These are phyloP conservation scores for Callyntrura sp. DNA, from an alignment of 2,888 invertebrate species.

Conservation along the genomic window DNA sequence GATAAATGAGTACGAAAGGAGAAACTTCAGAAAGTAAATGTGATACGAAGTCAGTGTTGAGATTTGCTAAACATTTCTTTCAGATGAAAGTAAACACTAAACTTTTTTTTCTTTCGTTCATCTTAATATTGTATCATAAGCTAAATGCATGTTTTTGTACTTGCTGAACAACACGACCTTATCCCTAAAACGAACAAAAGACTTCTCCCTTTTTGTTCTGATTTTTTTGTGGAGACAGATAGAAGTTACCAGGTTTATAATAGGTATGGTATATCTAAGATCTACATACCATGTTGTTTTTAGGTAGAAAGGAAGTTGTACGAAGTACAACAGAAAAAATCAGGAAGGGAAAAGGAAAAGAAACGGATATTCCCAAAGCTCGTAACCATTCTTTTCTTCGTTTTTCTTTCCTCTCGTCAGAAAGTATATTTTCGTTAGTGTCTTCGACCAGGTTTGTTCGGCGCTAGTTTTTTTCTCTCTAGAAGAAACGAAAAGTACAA, in stretches of 20 bases:
- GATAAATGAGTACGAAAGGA: too few relatives aligned
- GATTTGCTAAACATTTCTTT: too few relatives aligned
- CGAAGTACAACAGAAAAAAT: slow-evolving; percentile 27
- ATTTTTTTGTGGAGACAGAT: too few relatives aligned
- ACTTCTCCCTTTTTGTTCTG: background rate
- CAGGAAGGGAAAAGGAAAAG: slow-evolving; percentile 55
- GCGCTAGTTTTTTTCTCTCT: too few relatives aligned
- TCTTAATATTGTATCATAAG: background rate
- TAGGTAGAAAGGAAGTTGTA: background rate
- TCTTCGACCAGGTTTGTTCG: slow-evolving; percentile 56
- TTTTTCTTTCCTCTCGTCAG: background rate
- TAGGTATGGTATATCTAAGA: background rate
- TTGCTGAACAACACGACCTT: background rate
- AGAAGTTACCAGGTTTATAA: too few relatives aligned
- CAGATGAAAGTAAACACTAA: too few relatives aligned
- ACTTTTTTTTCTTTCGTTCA: background rate
- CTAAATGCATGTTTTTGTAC: background rate
- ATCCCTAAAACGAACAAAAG: background rate
- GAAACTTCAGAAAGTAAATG: too few relatives aligned
- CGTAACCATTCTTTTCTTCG: slow-evolving; percentile 3
- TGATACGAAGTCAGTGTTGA: too few relatives aligned
- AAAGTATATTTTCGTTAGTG: background rate
- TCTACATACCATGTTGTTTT: background rate
- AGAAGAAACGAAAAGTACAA: slow-evolving; percentile 31
- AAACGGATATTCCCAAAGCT: slow-evolving; percentile 57